Base-by-base conservation (phyloP, 2,888 invertebrate species). In the Aphidius colemani region DNA sequence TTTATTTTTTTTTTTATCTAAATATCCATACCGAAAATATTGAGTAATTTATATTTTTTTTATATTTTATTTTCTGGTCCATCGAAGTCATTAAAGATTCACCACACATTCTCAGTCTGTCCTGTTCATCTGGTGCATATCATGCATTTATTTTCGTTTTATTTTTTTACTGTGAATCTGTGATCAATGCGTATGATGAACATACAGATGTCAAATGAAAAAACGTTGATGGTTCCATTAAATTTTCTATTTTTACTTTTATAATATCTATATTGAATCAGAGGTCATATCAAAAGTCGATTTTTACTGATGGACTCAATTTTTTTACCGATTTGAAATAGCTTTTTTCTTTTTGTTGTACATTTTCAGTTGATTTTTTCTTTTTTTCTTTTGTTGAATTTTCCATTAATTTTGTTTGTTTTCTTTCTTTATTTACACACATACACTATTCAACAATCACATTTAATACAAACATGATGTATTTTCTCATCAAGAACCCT, bases 31-130 rank as follows among this genome's bases (percentile, higher is more conserved):
- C 49, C 40, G 13, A 55, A 11, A n/a, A 45, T 7, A 11, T 48
- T 55, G 39, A 53, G 46, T 59, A 53, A 53, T 18, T 48, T 55
- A 18, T 18, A 18, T 18, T 39, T 55, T 64, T 53, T 44, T 53
- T 41, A 10, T n/a, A 18, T 53, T 30, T 49, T 61, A 41, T 56
- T 53, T 39, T n/a, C 41, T 10, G 5, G 9, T 8, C 30, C 39
- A 46, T 59, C 44, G n/a, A 60, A 56, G 44, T 50, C 59, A 64
- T 64, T 59, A 64, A 56, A 59, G 59, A 64, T 60, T 64, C 64
- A 57, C 53, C 55, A 48, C 13, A 60, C 44, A 55, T 18, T 39
- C 13, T 59, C 51, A 59, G 44, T 53, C 51, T 10, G 13, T 13
- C n/a, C 10, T n/a, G 41, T 59, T 44, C 30, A 30, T 30, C 30